These are phyloP conservation scores for Diarsia dahlii DNA, from an alignment of 2,888 invertebrate species.

Conservation along the genomic window DNA sequence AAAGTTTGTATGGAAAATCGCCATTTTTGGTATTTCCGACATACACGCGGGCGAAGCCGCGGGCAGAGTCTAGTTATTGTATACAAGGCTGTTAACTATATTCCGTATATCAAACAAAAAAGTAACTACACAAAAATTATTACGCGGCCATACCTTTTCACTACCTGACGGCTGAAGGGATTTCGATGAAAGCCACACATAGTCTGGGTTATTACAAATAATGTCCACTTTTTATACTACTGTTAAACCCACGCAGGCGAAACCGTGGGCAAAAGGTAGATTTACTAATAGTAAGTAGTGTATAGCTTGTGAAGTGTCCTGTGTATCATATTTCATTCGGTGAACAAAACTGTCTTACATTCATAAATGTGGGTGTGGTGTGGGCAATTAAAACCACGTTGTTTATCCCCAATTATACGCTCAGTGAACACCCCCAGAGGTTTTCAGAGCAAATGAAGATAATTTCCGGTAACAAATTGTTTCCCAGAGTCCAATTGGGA, in stretches of 20 bases:
- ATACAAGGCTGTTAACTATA: too few relatives aligned
- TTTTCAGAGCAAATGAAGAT: constrained; percentile 38
- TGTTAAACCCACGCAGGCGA: background rate
- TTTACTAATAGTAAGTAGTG: background rate
- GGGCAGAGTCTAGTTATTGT: too few relatives aligned
- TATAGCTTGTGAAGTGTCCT: background rate
- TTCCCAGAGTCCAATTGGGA: constrained; percentile 41
- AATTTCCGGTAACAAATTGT: constrained; percentile 48
- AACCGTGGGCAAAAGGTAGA: background rate
- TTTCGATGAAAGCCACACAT: too few relatives aligned
- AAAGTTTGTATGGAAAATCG: too few relatives aligned
- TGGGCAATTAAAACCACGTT: constrained; percentile 35
- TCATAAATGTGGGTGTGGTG: constrained; percentile 1
- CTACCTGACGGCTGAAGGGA: too few relatives aligned
- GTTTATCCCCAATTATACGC: constrained; percentile 28
- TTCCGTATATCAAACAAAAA: too few relatives aligned
- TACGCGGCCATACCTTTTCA: background rate
- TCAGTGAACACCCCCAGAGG: constrained; percentile 36
- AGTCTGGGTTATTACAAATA: too few relatives aligned
- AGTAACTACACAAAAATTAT: background rate
- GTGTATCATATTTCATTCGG: background rate
- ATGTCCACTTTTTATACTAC: background rate
- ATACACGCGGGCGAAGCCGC: too few relatives aligned
- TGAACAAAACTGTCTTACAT: background rate
- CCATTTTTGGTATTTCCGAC: too few relatives aligned